phyloP scores from a whole-genome alignment of 1,140 invertebrate genomes.

The Euura saliciscinereae region DNA sequence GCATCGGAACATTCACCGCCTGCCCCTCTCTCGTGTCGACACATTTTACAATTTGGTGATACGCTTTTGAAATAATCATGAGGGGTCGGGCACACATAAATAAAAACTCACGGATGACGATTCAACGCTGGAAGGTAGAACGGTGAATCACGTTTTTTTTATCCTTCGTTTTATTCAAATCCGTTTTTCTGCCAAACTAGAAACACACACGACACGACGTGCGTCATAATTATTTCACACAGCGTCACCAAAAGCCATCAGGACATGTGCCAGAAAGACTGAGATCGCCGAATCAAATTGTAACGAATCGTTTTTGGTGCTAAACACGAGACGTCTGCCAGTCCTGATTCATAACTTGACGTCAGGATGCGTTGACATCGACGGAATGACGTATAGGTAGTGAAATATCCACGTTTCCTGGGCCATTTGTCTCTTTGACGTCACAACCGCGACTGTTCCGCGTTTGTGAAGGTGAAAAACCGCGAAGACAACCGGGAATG shows the following conservation, averaged over 20 bases:
- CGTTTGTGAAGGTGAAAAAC: too few species aligned
- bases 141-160: slow-evolving; percentile 17
- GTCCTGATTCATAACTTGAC: too few species aligned
- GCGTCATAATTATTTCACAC: not conserved
- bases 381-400: too few species aligned
- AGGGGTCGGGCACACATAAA: slow-evolving; percentile 12
- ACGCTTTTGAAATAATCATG: not conserved
- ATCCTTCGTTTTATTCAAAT: slow-evolving; percentile 2
- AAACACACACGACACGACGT: not conserved
- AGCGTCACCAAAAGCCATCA: not conserved
- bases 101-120: slow-evolving; percentile 23
- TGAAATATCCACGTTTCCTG: too few species aligned
- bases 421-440: too few species aligned
- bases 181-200: not conserved
- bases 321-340: too few species aligned
- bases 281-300: too few species aligned
- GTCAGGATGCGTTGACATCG: too few species aligned
- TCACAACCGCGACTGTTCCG: too few species aligned
- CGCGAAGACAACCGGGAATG: too few species aligned
- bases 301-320: too few species aligned
- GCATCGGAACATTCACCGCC: not conserved
- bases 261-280: too few species aligned
- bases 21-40: not conserved
- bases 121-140: slow-evolving; percentile 9
- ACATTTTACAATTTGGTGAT: slow-evolving; percentile 9